Evolutionary conservation across 2,113 vertebrate genomes (phyloP), one percentile per base, ranked within the genome.

Genomic region (Oxygymnocypris stewartii): DNA sequence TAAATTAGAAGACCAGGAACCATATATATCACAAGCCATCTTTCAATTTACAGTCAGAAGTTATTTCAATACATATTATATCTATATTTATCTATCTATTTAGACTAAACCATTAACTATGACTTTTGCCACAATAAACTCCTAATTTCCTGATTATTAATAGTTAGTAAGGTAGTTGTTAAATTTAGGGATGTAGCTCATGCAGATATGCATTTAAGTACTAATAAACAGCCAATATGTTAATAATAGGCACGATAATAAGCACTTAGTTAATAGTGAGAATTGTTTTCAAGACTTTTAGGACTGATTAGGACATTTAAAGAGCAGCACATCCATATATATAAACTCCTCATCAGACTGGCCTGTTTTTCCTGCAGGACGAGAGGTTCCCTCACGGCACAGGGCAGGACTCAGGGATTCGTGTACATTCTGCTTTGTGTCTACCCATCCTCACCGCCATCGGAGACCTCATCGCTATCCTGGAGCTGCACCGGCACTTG

Each of bases 401-500:
- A 88, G 98, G 97, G 74, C 95, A 98, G 93, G 96, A 98, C 92
- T 97, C 96, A 91, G 97, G 96, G 91, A 97, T 96, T 84, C 95
- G 94, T 40, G 96, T 99, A 94, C 96, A 98, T 93, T 99, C 98
- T 91, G 98, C 97, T 89, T 95, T 99, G 89, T 99, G 98, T 93
- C 93, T 99, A 90, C 98, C 98, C 59, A 97, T 99, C 86, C 95
- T 99, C 92, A 99, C 97, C 79, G 97, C 97, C 31, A 97, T 98
- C 69, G 97, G 97, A 23, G 98, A 99, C 89, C 94, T 99, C 92
- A 96, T 99, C 67, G 98, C 97, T 47, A 97, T 99, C 87, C 93
- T 99, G 87, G 97, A 99, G 95, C 96, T 99, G 76, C 96, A 98
- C 85, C 96, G 98, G 78, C 95, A 98, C 89, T 95, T 96, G 95